Evolutionary conservation across 2,888 invertebrate species (phyloP), one percentile per base, ranked within the genome.

Genomic region (Agrochola macilenta): DNA sequence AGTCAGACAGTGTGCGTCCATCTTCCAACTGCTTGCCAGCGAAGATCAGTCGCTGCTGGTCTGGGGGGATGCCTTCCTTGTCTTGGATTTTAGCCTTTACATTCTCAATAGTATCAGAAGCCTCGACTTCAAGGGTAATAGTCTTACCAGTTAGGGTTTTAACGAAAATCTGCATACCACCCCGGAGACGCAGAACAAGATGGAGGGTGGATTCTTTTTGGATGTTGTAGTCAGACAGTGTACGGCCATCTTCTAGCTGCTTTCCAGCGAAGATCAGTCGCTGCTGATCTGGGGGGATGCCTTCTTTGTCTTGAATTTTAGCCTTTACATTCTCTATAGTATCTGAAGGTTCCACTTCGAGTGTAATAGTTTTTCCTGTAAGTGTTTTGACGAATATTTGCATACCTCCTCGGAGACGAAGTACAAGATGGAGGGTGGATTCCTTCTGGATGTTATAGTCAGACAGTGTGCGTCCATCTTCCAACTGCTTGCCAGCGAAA

Each of bases 291-390:
- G 95, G 95, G 1, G 95, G 95, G 7, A 95, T 95, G 0, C 95
- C 95, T 70, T 95, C 95, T 26, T 95, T 95, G 86, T 95, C 95
- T 70, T 95, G 95, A 4, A 95, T 95, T 63, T 95, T 95, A 0
- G 95, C 95, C 43, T 95, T 95, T 0, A 95, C 95, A 90, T 95
- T 95, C 20, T 95, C 95, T 46, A 95, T 95, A 0, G 95, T 94
- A 65, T 95, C 95, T 0, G 95, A 94, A 0, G 95, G 84, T 39
- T 95, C 95, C 0, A 95, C 95, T 71, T 95, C 95, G 0, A 95
- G 83, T 0, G 95, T 95, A n/a, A 95, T 95, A 0, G 95, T 95
- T 60, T 95, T 95, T 0, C 95, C 95, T 4, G 95, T 95, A 0
- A 95, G 86, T 0, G 95, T 95, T 60, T 95, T 95, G 0, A 95